Evolutionary conservation across 2,113 vertebrate genomes (phyloP).

Genomic region (Podiceps cristatus): DNA sequence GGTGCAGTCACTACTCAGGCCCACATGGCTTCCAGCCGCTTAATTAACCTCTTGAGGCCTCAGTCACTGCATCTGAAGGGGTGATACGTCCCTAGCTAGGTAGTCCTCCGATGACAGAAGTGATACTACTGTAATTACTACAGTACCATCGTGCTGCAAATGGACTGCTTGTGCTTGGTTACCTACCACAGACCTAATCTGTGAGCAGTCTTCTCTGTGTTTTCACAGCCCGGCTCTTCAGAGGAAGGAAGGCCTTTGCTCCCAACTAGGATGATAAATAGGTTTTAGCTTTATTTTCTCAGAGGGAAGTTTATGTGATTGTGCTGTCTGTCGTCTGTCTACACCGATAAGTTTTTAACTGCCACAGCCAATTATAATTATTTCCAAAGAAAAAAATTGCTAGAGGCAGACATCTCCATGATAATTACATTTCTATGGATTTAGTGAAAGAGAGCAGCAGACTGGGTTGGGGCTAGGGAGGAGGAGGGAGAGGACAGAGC

Average conservation of each 20-base stretch:
- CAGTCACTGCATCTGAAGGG: not conserved
- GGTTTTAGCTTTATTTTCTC: conserved; percentile 56
- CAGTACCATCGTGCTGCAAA: not conserved
- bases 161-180: not conserved
- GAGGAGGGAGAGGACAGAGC: not conserved
- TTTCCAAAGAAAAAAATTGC: conserved; percentile 25
- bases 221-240: conserved; percentile 32
- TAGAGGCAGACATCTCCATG: conserved; percentile 40
- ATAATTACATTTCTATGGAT: conserved; percentile 37
- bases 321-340: conserved; percentile 63
- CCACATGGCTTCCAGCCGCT: not conserved
- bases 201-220: not conserved
- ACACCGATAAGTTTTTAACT: conserved; percentile 7
- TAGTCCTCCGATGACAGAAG: not conserved
- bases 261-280: conserved; percentile 31
- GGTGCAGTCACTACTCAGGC: not conserved
- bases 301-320: conserved; percentile 42
- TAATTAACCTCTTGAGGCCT: not conserved
- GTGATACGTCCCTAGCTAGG: not conserved
- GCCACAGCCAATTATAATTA: conserved; percentile 39
- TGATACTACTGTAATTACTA: not conserved
- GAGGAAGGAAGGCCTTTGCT: conserved; percentile 41
- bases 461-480: not conserved
- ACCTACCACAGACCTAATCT: not conserved
- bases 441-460: not conserved